A percentile compares a stretch with the other conserved stretches of the same genome.
These are phyloP conservation scores for Erethizon dorsatum DNA, from an alignment of 2,797 vertebrate species.

Conservation along the genomic window DNA sequence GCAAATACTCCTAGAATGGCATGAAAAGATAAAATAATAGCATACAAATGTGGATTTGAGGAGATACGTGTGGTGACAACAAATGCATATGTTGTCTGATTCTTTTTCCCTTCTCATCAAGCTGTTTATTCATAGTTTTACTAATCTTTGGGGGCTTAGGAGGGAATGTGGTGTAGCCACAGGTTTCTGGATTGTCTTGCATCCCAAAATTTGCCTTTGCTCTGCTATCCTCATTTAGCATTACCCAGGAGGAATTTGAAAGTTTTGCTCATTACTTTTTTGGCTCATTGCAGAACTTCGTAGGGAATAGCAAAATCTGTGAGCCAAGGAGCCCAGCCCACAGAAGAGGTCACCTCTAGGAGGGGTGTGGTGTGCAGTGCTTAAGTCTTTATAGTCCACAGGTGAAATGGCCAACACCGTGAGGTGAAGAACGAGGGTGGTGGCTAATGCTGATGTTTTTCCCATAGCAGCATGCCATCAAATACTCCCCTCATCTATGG, in stretches of 20 bases:
- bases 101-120: background rate
- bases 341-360: slow-evolving; percentile 69
- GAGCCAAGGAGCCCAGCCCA: slow-evolving; percentile 72
- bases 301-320: background rate
- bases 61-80: background rate
- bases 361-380: slow-evolving; percentile 66
- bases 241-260: slow-evolving; percentile 57
- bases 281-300: slow-evolving; percentile 68
- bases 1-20: background rate
- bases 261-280: slow-evolving; percentile 69
- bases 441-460: slow-evolving; percentile 10
- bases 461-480: background rate
- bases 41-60: background rate
- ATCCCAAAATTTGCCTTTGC: background rate
- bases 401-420: slow-evolving; percentile 65
- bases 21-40: slow-evolving; percentile 35
- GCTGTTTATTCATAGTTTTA: background rate
- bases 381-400: slow-evolving; percentile 72
- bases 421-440: background rate
- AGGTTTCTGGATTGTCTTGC: slow-evolving; percentile 16
- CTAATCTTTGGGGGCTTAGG: background rate
- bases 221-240: slow-evolving; percentile 73
- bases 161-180: background rate
- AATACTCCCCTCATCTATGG: background rate
- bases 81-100: background rate